Conservation (phyloP, 2,113 vertebrate genomes). For the Mesoclemmys tuberculata region DNA sequence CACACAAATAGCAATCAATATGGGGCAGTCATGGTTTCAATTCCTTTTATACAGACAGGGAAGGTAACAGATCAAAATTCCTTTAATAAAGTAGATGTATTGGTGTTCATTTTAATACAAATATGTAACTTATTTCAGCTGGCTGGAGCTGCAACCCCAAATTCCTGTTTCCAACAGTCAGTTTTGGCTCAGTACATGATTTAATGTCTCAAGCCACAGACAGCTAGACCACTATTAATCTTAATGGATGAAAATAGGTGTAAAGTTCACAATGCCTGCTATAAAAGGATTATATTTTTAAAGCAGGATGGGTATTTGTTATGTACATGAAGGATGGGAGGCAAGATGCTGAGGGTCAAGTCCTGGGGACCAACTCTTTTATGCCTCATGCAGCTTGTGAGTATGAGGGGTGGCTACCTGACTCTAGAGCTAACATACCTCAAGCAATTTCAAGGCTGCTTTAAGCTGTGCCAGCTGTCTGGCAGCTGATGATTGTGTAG, state of each 20-base stretch:
- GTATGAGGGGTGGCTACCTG: not conserved
- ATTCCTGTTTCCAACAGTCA: not conserved
- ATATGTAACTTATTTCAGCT: not conserved
- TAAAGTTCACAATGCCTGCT: not conserved
- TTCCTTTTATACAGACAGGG: too few relatives aligned
- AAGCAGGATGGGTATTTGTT: not conserved
- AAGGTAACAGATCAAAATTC: too few relatives aligned
- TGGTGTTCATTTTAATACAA: too few relatives aligned
- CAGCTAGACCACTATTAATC: not conserved
- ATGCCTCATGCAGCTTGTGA: not conserved
- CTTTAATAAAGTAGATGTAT: too few relatives aligned
- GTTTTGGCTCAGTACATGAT: not conserved
- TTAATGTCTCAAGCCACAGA: not conserved
- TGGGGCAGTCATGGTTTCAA: too few relatives aligned
- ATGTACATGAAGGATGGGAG: not conserved
- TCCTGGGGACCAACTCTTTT: not conserved
- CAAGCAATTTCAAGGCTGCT: not conserved
- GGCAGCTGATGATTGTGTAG: too few relatives aligned
- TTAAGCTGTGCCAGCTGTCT: not conserved
- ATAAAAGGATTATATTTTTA: not conserved
- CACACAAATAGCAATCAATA: too few relatives aligned
- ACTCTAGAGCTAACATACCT: fast-evolving
- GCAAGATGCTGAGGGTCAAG: not conserved
- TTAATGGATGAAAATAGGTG: not conserved
- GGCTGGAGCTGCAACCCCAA: not conserved